Evolutionary conservation across 2,888 invertebrate genomes (phyloP), one percentile per base, ranked within the genome.

Genomic region (Plusia festucae): DNA sequence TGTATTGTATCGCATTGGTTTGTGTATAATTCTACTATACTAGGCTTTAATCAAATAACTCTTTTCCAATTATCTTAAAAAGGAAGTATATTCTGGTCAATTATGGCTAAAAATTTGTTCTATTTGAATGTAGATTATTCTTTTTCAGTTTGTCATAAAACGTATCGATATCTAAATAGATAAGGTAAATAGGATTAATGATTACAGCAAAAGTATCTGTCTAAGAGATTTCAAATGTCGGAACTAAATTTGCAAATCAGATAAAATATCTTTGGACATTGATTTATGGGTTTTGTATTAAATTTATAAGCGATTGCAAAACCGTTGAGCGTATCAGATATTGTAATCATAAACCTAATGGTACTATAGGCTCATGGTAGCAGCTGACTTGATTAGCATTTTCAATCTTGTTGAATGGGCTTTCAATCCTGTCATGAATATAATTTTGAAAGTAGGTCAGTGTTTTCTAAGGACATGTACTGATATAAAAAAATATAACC

Each of bases 251-350:
- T 30, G 24, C 20, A 22, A 53, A 58, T 72, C 73, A 7, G 61
- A 71, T 71, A 46, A 6, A 11, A 52, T 18, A 24, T 54, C 44
- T 58, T 58, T 54, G 18, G 51, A 46, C 68, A 58, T 62, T 72
- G 62, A 61, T 67, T 62, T 40, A 58, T 52, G 61, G 68, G 40
- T 72, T 30, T 0, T 9, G 9, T 7, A 40, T 60, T 66, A 16
- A 24, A 18, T 44, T 55, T 67, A 57, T 58, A 15, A 55, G 58
- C 58, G 72, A 58, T 61, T 13, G 24, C 54, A 58, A 53, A 34
- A 67, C 49, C 54, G 7, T 30, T 30, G 30, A 30, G 30, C n/a
- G 34, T 72, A 72, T 71, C 70, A 18, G 13, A n/a, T 34, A 27
- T 53, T 58, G 61, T 55, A 52, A 71, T 71, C 67, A 55, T 55